Evolutionary conservation across 2,888 invertebrate genomes (phyloP).

Genomic region (Pseudococcus viburni): DNA sequence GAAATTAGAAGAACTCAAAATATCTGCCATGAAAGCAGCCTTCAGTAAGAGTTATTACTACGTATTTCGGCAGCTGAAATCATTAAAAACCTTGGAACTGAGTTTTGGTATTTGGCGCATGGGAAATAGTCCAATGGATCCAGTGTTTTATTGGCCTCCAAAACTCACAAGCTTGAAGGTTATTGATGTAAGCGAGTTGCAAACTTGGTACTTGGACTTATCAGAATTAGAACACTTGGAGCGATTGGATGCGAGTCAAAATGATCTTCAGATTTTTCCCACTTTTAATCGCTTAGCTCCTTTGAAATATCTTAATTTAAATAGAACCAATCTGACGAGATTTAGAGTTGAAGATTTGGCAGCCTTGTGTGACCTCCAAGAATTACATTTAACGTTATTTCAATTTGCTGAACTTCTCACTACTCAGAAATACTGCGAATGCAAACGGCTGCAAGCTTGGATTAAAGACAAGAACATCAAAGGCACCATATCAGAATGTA

Average conservation of each 20-base stretch:
- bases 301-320: neutral
- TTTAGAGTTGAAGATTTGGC: constrained; percentile 38
- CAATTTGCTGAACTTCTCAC: neutral
- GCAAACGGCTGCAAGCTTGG: neutral
- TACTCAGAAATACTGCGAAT: neutral
- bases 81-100: neutral
- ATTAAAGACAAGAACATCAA: neutral
- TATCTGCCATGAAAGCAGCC: neutral
- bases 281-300: neutral
- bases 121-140: neutral
- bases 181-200: neutral
- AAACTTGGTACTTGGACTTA: neutral
- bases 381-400: neutral
- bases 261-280: neutral
- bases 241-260: neutral
- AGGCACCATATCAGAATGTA: neutral
- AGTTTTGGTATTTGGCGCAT: neutral
- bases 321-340: neutral
- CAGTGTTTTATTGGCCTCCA: constrained; percentile 33
- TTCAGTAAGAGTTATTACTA: neutral
- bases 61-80: neutral
- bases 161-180: neutral
- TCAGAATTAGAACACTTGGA: constrained; percentile 10
- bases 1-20: neutral
- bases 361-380: neutral